Evolutionary conservation across 1,140 invertebrate species (phyloP), one percentile per base, ranked within the genome.

Genomic region (Forficula auricularia): DNA sequence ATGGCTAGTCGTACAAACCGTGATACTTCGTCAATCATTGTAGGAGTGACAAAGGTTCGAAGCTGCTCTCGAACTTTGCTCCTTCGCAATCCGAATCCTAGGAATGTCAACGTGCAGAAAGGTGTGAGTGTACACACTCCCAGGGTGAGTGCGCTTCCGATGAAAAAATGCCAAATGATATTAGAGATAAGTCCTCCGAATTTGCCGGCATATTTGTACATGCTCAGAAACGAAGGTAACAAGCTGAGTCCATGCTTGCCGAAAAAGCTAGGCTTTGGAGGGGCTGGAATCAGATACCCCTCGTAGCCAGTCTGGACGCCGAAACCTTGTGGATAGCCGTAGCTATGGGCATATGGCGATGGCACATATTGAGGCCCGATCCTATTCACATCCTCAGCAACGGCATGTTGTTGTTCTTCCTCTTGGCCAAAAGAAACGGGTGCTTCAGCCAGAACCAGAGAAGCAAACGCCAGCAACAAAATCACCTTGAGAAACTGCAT

Each of bases 61-160:
- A 27, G 4, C 10, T 27, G 22, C 10, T 27, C 22, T 4, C 62
- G 48, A 36, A 65, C 54, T 15, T 56, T 55, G 19, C 59, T 57
- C 32, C 57, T 54, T 45, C 54, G 53, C 12, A 62, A 58, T 3
- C 62, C 62, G 0, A 70, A 54, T 7, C 70, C 70, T 15, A 66
- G 50, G 50, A 72, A 71, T 2, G 62, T 61, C 16, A 77, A 68
- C 0, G 64, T 63, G 51, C 78, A 82, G 19, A 80, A 47, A 6
- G 73, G 69, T 0, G 78, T 78, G 14, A 77, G 66, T 1, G 65
- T 64, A 48, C 78, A 82, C 0, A 81, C 50, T 1, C 67, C 61
- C 2, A 66, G 64, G 0, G 68, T 73, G 2, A 75, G 50, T 10
- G 55, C 19, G 12, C 57, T 49, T 8, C 63, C 62, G 0, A 67